Conservation (phyloP, 2,797 vertebrate species). For the Alosa sapidissima region DNA sequence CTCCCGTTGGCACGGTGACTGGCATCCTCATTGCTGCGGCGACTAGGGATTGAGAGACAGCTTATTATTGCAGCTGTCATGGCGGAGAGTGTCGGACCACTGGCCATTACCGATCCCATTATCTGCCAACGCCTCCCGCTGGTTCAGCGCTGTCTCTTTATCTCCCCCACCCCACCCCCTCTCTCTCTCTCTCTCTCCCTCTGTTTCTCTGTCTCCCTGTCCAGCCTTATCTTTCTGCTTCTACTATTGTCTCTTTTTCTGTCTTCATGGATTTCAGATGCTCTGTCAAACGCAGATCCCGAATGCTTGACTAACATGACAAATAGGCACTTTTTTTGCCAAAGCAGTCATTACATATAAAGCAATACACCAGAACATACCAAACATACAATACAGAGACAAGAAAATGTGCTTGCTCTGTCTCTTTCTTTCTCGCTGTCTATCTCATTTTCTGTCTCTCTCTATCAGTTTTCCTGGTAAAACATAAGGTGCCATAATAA, state of each 20-base stretch:
- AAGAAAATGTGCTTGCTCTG: background rate
- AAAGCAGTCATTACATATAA: no score
- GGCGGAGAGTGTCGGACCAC: background rate
- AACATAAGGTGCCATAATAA: no score
- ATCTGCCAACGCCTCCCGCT: background rate
- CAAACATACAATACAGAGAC: no score
- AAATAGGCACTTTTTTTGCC: no score
- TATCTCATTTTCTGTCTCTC: no score
- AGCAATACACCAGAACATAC: no score
- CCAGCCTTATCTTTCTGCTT: background rate
- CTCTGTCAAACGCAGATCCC: no score
- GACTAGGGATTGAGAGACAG: background rate
- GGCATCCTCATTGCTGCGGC: background rate
- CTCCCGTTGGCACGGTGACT: conserved; percentile 33
- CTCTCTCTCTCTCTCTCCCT: background rate
- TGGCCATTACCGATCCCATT: conserved; percentile 2
- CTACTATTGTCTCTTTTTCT: background rate
- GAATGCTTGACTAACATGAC: no score
- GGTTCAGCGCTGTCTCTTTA: background rate
- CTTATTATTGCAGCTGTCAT: conserved; percentile 16
- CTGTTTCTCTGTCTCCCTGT: background rate
- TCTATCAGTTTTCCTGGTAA: no score
- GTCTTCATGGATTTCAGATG: no score
- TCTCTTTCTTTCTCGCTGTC: background rate
- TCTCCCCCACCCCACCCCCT: background rate